phyloP scores from a whole-genome alignment of 92 coral and sea anemone species.

The Heliopora coerulea region DNA sequence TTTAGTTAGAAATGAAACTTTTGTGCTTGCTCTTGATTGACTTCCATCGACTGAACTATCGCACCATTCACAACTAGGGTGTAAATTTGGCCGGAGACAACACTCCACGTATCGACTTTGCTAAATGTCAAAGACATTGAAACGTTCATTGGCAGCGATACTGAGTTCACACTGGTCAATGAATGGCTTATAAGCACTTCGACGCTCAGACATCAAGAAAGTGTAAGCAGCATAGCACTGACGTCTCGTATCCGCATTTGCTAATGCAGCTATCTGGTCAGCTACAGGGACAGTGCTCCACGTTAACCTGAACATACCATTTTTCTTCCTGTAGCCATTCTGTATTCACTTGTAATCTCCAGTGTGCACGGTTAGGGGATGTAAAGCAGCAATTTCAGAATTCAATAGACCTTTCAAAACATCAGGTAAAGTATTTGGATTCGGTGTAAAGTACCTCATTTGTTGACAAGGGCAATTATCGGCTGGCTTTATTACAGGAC shows the following conservation, averaged over 20 bases:
- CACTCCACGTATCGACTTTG: neutral
- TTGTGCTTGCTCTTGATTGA: neutral
- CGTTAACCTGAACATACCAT: neutral
- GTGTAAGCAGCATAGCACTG: too few relatives aligned
- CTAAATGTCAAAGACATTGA: neutral
- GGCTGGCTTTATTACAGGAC: neutral
- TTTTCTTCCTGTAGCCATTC: neutral
- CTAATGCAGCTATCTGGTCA: neutral
- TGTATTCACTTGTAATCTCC: neutral
- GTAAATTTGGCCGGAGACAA: slow-evolving; percentile 13
- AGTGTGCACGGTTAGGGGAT: neutral
- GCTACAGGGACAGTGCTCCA: neutral
- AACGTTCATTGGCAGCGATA: neutral
- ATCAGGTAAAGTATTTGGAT: neutral
- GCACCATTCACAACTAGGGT: neutral
- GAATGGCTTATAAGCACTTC: too few relatives aligned
- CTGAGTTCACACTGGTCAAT: too few relatives aligned
- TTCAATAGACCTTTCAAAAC: neutral
- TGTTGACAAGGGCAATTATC: neutral
- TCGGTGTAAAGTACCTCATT: neutral
- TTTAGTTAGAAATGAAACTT: neutral
- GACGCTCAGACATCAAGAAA: too few relatives aligned
- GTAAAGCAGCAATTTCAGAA: neutral
- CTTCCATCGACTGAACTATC: neutral
- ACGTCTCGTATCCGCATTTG: neutral